Conservation (phyloP, 1,140 invertebrate genomes). For the Asobara japonica region DNA sequence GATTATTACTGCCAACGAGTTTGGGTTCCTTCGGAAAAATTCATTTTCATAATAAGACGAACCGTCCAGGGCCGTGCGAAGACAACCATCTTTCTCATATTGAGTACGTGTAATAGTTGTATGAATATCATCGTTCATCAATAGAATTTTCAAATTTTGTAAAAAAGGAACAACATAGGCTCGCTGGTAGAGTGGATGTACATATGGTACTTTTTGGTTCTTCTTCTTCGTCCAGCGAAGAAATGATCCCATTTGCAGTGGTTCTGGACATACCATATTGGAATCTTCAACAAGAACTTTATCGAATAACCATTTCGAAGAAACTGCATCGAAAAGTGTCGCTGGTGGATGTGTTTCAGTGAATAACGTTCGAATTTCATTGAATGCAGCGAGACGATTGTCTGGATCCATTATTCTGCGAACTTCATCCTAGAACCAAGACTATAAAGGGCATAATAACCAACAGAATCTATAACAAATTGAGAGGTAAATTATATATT, state of each 20-base stretch:
- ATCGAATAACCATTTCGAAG: slow-evolving; percentile 15
- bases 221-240: slow-evolving; percentile 19
- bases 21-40: slow-evolving; percentile 36
- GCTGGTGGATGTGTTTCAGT: background rate
- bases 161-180: slow-evolving; percentile 38
- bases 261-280: slow-evolving; percentile 17
- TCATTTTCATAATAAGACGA: slow-evolving; percentile 32
- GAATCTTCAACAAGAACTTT: slow-evolving; percentile 20
- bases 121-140: slow-evolving; percentile 34
- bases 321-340: slow-evolving; percentile 2
- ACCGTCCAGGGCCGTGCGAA: slow-evolving; percentile 35
- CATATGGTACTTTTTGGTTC: background rate
- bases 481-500: no score
- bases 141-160: slow-evolving; percentile 30
- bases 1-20: slow-evolving; percentile 35
- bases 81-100: background rate
- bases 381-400: background rate
- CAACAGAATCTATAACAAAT: no score
- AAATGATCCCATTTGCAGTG: background rate
- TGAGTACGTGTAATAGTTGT: slow-evolving; percentile 18
- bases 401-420: background rate
- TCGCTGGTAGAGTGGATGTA: slow-evolving; percentile 3
- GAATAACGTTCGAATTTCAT: background rate
- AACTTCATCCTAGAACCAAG: background rate
- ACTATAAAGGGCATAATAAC: background rate